Conservation (phyloP, 2,113 vertebrate species). For the Daphoenositta chrysoptera region DNA sequence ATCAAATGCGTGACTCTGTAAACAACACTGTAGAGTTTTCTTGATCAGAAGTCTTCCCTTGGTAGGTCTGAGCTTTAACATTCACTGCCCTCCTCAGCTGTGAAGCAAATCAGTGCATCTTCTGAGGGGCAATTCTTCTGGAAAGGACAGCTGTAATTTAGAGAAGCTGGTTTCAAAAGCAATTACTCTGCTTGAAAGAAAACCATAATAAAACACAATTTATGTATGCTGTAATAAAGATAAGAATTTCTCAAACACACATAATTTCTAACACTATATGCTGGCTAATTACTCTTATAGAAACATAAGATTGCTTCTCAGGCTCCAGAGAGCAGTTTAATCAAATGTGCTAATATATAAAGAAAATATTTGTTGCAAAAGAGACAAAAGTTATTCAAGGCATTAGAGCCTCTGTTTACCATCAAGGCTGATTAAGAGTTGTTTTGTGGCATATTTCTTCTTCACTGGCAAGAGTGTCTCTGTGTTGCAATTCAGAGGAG, state of each 20-base stretch:
- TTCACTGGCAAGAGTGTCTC: not conserved
- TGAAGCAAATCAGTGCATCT: not conserved
- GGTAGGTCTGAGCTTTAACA: not conserved
- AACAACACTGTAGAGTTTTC: not conserved
- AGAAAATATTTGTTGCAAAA: not conserved
- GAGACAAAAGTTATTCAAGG: not conserved
- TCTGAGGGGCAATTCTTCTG: not conserved
- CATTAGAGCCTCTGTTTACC: constrained; percentile 20
- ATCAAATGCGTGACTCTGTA: not conserved
- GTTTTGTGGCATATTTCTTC: not conserved
- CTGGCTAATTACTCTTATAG: not conserved
- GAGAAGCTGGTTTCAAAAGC: not conserved
- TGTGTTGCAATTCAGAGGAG: constrained; percentile 11
- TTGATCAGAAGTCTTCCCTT: not conserved
- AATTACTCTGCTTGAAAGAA: not conserved
- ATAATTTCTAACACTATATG: not conserved
- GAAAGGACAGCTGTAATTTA: not conserved
- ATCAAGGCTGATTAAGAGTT: not conserved
- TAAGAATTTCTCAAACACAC: not conserved
- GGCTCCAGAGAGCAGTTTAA: not conserved
- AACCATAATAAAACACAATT: not conserved
- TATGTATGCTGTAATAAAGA: not conserved
- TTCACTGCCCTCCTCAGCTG: not conserved
- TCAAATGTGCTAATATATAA: not conserved
- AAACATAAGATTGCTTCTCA: not conserved